Evolutionary conservation across 2,888 invertebrate species (phyloP).

Genomic region (Willowsia nigromaculata): DNA sequence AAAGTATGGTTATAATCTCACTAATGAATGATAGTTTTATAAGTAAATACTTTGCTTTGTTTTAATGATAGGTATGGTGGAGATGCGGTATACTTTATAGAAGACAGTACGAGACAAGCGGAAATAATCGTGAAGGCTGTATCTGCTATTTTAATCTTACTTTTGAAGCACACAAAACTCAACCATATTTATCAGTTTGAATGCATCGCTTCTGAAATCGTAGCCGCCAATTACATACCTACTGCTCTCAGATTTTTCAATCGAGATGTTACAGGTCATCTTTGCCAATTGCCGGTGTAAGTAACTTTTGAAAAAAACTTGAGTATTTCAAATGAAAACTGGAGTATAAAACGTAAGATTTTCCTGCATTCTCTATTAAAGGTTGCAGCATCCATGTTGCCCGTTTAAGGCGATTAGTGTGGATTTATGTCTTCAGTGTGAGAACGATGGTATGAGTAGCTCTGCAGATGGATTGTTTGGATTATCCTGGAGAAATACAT

Average conservation of each 20-base stretch:
- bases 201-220: slow-evolving; percentile 98
- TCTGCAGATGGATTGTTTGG: neutral
- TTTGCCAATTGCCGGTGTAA: neutral
- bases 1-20: neutral
- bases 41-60: neutral
- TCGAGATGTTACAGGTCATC: slow-evolving; percentile 88
- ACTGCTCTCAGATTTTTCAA: slow-evolving; percentile 99
- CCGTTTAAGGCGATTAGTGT: slow-evolving; percentile 16
- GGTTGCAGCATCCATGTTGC: neutral
- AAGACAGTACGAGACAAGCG: slow-evolving; percentile 30
- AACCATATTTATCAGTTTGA: slow-evolving; percentile 99
- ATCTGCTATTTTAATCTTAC: slow-evolving; percentile 92
- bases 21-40: neutral
- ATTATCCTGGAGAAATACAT: slow-evolving; percentile 32
- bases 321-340: too few relatives aligned
- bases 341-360: neutral
- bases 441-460: neutral
- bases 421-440: neutral
- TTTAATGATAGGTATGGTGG: neutral
- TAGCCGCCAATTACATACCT: slow-evolving; percentile 99
- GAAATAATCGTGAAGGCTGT: slow-evolving; percentile 64
- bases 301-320: too few relatives aligned
- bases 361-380: neutral
- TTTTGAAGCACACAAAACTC: slow-evolving; percentile 97
- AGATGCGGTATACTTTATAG: neutral